Percentiles rank a stretch among this genome's conserved stretches.
Evolutionary conservation across 37 sponge, comb jelly and placozoan species (phyloP).

Genomic region (Tethya wilhelma): DNA sequence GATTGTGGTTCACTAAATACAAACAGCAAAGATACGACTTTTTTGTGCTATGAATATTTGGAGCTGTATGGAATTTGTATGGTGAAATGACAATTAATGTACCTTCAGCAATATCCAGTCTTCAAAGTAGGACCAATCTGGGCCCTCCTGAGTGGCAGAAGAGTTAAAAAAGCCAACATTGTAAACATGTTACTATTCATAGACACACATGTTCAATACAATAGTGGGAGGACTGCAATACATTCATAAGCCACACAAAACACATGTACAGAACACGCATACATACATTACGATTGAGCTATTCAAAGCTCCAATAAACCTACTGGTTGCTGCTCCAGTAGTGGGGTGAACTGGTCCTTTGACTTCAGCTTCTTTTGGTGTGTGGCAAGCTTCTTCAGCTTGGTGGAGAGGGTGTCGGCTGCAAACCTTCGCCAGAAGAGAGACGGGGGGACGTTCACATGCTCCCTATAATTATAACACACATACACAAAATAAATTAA

Average conservation of each 20-base stretch:
- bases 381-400: conserved; percentile 59
- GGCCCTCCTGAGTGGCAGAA: conserved; percentile 71
- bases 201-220: no score
- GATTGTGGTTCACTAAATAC: no score
- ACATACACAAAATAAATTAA: no score
- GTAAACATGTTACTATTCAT: not conserved
- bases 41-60: no score
- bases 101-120: conserved; percentile 89
- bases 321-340: conserved; percentile 65
- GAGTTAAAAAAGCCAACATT: not conserved
- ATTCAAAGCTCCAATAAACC: not conserved
- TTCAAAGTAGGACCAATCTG: conserved; percentile 76
- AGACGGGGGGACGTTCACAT: conserved; percentile 55
- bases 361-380: conserved; percentile 76
- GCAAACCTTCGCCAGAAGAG: conserved; percentile 74
- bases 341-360: conserved; percentile 78
- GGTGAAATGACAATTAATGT: not conserved
- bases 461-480: conserved; percentile 40
- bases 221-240: not conserved
- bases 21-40: no score
- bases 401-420: conserved; percentile 60
- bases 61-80: not conserved
- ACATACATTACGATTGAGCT: not conserved
- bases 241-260: not conserved
- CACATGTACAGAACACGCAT: not conserved